Base-by-base conservation (phyloP, 2,888 invertebrate species). In the Itoplectis maculator region DNA sequence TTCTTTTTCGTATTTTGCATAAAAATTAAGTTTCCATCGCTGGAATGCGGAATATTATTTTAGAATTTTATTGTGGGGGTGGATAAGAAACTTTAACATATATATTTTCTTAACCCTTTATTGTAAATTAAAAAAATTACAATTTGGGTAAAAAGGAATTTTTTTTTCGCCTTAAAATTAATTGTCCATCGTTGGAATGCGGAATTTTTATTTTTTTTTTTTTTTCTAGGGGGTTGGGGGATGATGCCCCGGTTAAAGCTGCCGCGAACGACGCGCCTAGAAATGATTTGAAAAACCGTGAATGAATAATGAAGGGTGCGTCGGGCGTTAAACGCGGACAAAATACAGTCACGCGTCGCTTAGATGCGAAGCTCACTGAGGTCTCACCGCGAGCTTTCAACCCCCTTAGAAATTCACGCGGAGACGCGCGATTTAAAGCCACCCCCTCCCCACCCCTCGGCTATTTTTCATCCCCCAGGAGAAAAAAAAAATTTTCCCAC, bases 361-460 rank as follows among this genome's bases (percentile, higher is more conserved):
- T 20, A 40, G 42, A 23, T 40, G 35, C 13, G 20, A n/a, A 5
- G 45, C 49, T 11, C 23, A 49, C 47, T 37, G 35, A 20, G 35
- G 9, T 45, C 40, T 72, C 47, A 49, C 74, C 69, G 35, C 56
- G 68, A 80, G 29, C 18, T 54, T 49, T 56, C 29, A 29, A 29
- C 29, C 11, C 56, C 70, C 51, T 75, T 80, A 63, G 74, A 80
- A 77, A 70, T 76, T 75, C 47, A 65, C 65, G 47, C 70, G 51
- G 20, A 35, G 49, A 42, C 78, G 56, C 49, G 29, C 74, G 69
- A 68, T 80, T 69, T 69, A 80, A 56, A 80, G 70, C 54, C n/a
- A n/a, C n/a, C n/a, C n/a, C n/a, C n/a, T n/a, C n/a, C n/a, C n/a
- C n/a, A n/a, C n/a, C 47, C 65, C 65, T 75, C 69, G 54, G 75